Evolutionary conservation across 2,797 vertebrate genomes (phyloP), one percentile per base, ranked within the genome.

Genomic region (Huso huso): DNA sequence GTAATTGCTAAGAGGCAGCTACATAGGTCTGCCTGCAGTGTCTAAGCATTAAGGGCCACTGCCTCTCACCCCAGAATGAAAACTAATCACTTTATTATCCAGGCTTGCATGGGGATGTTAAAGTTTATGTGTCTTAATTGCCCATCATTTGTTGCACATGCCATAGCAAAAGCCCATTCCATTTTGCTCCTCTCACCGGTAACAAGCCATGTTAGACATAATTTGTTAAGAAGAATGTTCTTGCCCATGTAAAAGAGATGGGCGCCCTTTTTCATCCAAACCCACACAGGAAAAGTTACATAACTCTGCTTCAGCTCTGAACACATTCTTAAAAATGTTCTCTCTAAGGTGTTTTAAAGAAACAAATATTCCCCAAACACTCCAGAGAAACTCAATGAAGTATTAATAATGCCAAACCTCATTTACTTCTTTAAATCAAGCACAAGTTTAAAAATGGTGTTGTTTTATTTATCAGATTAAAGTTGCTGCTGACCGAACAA

Each of bases 1-100:
- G 57, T 18, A 66, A 68, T 55, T 67, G 51, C 18, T 51, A 48
- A 63, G 7, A 48, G 61, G 6, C 61, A 62, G 7, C 55, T 58
- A 58, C 55, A 11, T 58, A 58, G 2, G 55, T 58, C 55, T 58
- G 12, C 55, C 55, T 58, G 10, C 55, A n/a, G 55, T 58, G 55
- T 13, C 12, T 13, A 58, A 58, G 55, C 12, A 3, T n/a, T 58
- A 58, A 13, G 55, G 55, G 55, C 55, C 55, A 58, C 10, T 58
- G 55, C 55, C 12, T 58, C 55, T 58, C 55, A 58, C 55, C 55
- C 55, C 12, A 6, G 10, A 58, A 11, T 58, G 55, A 58, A 58
- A 58, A 58, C 12, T 58, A 58, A 58, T 58, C 15, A 58, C 55
- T 58, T 58, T 58, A 58, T 58, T 58, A 58, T 58, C n/a, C 55